Percentiles rank a stretch among this genome's conserved stretches.
Evolutionary conservation across 2,888 invertebrate species (phyloP).

Genomic region (Hirudinaria manillensis): DNA sequence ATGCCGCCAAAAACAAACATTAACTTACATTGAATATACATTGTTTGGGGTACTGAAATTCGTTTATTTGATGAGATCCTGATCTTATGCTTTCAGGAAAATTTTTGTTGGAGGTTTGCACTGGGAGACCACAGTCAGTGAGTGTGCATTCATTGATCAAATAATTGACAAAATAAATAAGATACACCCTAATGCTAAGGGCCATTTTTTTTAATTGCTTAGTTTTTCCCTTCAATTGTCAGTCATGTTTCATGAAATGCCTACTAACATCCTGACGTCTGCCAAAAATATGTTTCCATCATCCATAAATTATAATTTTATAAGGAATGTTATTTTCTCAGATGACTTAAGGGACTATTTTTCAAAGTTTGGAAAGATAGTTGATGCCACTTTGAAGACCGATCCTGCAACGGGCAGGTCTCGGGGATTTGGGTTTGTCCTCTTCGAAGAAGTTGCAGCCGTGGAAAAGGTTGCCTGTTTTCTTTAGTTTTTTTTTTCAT

Average conservation of each 20-base stretch:
- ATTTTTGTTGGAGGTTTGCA: constrained; percentile 95
- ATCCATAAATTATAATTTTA: background rate
- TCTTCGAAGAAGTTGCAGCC: constrained; percentile 78
- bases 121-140: constrained; percentile 97
- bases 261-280: background rate
- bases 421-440: constrained; percentile 92
- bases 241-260: background rate
- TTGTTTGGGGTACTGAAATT: too few species aligned
- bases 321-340: constrained; percentile 55
- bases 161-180: too few species aligned
- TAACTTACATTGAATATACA: background rate
- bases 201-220: background rate
- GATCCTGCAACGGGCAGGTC: constrained; percentile 90
- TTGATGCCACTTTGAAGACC: constrained; percentile 92
- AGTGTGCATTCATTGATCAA: constrained; percentile 57
- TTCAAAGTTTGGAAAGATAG: constrained; percentile 84
- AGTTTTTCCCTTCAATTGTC: background rate
- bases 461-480: constrained; percentile 73
- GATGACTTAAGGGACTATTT: constrained; percentile 94
- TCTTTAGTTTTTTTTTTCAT: background rate
- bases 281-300: background rate
- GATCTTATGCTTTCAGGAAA: constrained; percentile 66
- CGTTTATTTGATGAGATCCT: background rate
- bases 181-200: too few species aligned
- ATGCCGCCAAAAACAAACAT: background rate